Evolutionary conservation across 2,113 vertebrate genomes (phyloP).

Genomic region (Sterrhoptilus dennistouni): DNA sequence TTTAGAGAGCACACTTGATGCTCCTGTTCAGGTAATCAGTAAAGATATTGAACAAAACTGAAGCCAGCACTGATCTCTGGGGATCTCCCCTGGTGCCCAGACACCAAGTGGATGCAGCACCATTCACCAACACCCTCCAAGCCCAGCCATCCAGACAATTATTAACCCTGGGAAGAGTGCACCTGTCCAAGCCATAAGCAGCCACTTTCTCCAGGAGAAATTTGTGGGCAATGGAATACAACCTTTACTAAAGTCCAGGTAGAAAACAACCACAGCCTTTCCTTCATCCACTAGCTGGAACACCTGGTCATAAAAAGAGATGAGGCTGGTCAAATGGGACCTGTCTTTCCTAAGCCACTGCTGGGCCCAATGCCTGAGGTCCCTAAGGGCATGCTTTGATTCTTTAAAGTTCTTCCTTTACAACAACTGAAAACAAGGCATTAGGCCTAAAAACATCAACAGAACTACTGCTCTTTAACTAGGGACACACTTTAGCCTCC

Average conservation of each 20-base stretch:
- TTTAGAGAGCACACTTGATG: not conserved
- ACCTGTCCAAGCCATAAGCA: not conserved
- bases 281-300: not conserved
- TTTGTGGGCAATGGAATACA: not conserved
- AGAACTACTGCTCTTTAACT: not conserved
- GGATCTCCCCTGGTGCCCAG: not conserved
- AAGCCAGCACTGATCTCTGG: not conserved
- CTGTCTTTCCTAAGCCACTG: not conserved
- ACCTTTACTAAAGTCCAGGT: not conserved
- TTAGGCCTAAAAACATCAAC: not conserved
- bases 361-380: accelerated
- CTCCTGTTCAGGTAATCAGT: not conserved
- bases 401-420: not conserved
- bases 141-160: not conserved
- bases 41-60: not conserved
- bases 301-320: not conserved
- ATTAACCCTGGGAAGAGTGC: accelerated
- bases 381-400: not conserved
- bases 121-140: not conserved
- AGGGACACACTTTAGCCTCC: not conserved
- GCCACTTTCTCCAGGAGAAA: not conserved
- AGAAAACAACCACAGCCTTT: not conserved
- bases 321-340: accelerated
- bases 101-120: not conserved
- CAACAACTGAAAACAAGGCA: not conserved